These are phyloP conservation scores for Camponotus pennsylvanicus DNA, from an alignment of 1,140 invertebrate species.

Conservation along the genomic window DNA sequence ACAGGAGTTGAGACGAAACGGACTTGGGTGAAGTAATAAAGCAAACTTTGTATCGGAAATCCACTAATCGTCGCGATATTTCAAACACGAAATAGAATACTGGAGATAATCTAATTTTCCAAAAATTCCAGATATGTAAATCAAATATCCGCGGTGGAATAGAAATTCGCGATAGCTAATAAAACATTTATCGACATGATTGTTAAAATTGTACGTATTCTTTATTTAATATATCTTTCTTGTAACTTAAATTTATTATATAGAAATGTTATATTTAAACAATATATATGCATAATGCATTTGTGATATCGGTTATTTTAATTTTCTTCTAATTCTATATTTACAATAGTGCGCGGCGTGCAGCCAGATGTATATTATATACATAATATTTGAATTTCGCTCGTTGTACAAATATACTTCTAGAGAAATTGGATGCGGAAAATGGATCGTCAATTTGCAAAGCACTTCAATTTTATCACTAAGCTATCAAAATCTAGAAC, in stretches of 20 bases:
- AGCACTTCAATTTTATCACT: slow-evolving; percentile 49
- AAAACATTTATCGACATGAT: background rate
- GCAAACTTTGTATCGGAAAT: slow-evolving; percentile 46
- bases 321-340: background rate
- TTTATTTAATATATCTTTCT: background rate
- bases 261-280: background rate
- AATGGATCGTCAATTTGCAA: slow-evolving; percentile 50
- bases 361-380: background rate
- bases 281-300: background rate
- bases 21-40: slow-evolving; percentile 41
- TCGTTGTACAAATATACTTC: slow-evolving; percentile 33
- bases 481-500: slow-evolving; percentile 7
- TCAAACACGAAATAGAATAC: slow-evolving; percentile 7
- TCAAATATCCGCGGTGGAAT: background rate
- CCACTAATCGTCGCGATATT: slow-evolving; percentile 44
- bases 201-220: background rate
- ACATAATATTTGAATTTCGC: slow-evolving; percentile 17
- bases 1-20: slow-evolving; percentile 2
- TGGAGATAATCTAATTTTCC: background rate
- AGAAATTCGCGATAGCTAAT: background rate
- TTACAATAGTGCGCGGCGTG: background rate
- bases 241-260: background rate
- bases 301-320: background rate
- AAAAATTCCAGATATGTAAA: background rate
- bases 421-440: slow-evolving; percentile 26